Base-by-base conservation (phyloP, 1,140 invertebrate genomes). In the Charaxes varanes region DNA sequence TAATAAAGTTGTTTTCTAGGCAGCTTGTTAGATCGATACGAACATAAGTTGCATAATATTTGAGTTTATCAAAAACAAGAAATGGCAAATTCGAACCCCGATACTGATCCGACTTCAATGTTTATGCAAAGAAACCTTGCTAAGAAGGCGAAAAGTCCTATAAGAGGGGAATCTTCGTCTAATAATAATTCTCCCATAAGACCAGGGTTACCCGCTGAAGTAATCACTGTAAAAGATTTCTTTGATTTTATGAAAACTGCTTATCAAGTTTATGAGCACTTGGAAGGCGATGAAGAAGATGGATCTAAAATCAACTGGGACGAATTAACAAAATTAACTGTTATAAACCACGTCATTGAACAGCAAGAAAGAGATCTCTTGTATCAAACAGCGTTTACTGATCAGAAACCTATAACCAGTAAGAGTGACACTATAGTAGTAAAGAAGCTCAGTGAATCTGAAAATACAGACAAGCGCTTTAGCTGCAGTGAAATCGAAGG, bases 241-340 rank as follows among this genome's bases (percentile, higher is more conserved):
- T 88, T 92, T 44, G 90, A 91, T 57, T 91, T 91, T 67, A 88
- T 92, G 84, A 86, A 87, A 64, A 90, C 88, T 5, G 89, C 90
- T 1, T 91, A 92, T 77, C 89, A 90, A 74, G 82, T 87, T 1
- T 86, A 89, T 40, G 87, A 89, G 24, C 88, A 86, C 62, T 80
- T 89, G 24, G 88, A 91, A 68, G 86, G 84, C 11, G 73, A 88
- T 14, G 83, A 86, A 7, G 84, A 85, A 6, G 85, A 86, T 8
- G 72, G 86, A n/a, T 74, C 83, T 1, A 86, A 87, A 56, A 88
- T 91, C 21, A 83, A 90, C 53, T 91, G 90, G 90, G 85, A 87
- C 15, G 85, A 88, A 50, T 61, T 90, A 13, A 77, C 79, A 0
- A 83, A 83, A 44, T 53, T 83, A 27, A 83, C 79, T 0, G 70